These are phyloP conservation scores for Orthosia gracilis DNA, from an alignment of 2,888 invertebrate species.

Conservation along the genomic window DNA sequence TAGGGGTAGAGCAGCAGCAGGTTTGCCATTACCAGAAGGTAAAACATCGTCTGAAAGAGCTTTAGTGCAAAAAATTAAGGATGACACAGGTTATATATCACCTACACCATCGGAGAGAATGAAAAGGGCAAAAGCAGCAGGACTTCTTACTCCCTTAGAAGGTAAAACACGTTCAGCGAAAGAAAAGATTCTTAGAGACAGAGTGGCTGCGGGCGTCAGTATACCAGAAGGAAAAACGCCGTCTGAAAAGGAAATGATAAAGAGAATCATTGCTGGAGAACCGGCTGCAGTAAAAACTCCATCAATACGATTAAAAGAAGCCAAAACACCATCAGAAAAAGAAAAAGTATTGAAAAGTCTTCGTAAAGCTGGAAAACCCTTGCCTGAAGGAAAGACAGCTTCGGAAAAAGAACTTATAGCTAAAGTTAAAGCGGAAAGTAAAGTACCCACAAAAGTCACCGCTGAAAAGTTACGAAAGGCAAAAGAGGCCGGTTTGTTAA, in stretches of 20 bases:
- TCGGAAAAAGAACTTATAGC: slow-evolving; percentile 63
- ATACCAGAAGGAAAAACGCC: slow-evolving; percentile 65
- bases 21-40: slow-evolving; percentile 65
- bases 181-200: slow-evolving; percentile 65
- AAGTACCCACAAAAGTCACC: slow-evolving; percentile 32
- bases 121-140: slow-evolving; percentile 62
- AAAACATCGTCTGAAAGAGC: slow-evolving; percentile 66
- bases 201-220: slow-evolving; percentile 38
- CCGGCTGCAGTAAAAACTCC: slow-evolving; percentile 20
- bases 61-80: slow-evolving; percentile 54
- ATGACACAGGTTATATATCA: slow-evolving; percentile 62
- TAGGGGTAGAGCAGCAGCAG: slow-evolving; percentile 63
- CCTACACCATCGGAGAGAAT: slow-evolving; percentile 64
- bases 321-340: slow-evolving; percentile 67
- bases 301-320: slow-evolving; percentile 64
- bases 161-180: slow-evolving; percentile 65
- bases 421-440: slow-evolving; percentile 54
- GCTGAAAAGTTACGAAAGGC: slow-evolving; percentile 60
- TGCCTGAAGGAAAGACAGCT: slow-evolving; percentile 57
- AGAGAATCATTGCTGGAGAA: slow-evolving; percentile 34
- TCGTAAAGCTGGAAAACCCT: slow-evolving; percentile 61
- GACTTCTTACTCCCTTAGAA: slow-evolving; percentile 64
- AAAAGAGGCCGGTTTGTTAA: slow-evolving; percentile 46
- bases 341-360: slow-evolving; percentile 67
- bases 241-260: slow-evolving; percentile 65